Base-by-base conservation (phyloP, 1,140 invertebrate species). In the Halesus radiatus region DNA sequence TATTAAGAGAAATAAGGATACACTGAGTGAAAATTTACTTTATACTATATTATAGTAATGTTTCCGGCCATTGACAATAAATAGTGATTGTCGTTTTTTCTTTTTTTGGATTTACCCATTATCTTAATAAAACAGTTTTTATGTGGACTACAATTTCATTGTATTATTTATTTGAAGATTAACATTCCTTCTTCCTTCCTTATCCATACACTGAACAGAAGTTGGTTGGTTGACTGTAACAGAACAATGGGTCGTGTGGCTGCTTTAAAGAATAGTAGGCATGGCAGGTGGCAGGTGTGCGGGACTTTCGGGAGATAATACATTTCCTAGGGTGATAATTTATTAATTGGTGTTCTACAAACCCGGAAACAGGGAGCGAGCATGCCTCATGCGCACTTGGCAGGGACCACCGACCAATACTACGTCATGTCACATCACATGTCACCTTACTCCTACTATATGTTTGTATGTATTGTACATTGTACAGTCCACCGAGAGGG, bases 91-190 rank as follows among this genome's bases (percentile, higher is more conserved):
- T 80, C 79, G 16, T 50, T 52, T 76, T 75, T 80, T 78, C 70
- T 79, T 74, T 60, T 80, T 81, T 83, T 83, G 78, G 79, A 80
- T 83, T 80, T 83, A 78, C 76, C 79, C 78, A 78, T 80, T 79
- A 74, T 83, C 77, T 83, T 79, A 83, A 83, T 83, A 83, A 83
- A 83, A 83, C 79, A 81, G 79, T 81, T 83, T 83, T 81, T 83
- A 83, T 83, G 82, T 83, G 82, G 82, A 83, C 82, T 83, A 83
- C 82, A 83, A 76, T 80, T 79, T 81, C 76, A 81, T 81, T 81
- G 79, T 81, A 78, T 81, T 83, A 82, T 83, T 82, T 82, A 79
- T 80, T 45, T 81, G 79, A 78, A 76, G 79, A 80, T 62, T 79
- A 80, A 80, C 81, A 80, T 80, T 80, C 78, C 75, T 72, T 77